phyloP scores from a whole-genome alignment of 1,140 invertebrate genomes.

The Stegodyphus dumicola region DNA sequence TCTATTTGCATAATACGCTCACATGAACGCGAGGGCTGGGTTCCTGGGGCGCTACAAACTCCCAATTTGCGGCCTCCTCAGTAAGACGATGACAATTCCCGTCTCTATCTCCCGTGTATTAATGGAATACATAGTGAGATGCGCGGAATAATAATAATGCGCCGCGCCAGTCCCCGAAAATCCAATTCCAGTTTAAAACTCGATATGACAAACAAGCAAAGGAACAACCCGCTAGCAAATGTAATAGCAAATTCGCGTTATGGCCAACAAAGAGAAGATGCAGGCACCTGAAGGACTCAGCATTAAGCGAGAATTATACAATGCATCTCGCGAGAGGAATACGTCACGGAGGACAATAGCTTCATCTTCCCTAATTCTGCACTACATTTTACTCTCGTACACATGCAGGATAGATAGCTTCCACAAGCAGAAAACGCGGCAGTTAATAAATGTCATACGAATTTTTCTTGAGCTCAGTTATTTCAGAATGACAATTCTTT shows the following conservation, averaged over 20 bases:
- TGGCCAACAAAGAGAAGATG: too few relatives aligned
- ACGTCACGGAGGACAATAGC: too few relatives aligned
- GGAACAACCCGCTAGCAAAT: not conserved
- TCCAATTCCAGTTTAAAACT: conserved; percentile 32
- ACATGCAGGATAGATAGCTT: too few relatives aligned
- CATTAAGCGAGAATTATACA: too few relatives aligned
- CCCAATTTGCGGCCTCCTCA: conserved; percentile 25
- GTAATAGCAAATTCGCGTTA: not conserved
- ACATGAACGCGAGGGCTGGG: not conserved
- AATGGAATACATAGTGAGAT: not conserved
- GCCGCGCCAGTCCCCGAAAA: not conserved
- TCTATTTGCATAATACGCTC: conserved; percentile 43
- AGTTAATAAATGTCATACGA: too few relatives aligned
- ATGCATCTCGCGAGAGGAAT: too few relatives aligned
- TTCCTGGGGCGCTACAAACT: conserved; percentile 29
- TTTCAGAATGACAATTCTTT: too few relatives aligned
- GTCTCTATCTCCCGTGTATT: not conserved
- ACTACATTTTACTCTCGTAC: too few relatives aligned
- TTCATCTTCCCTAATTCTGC: too few relatives aligned
- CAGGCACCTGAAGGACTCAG: too few relatives aligned
- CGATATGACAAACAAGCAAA: conserved; percentile 26
- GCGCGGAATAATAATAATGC: not conserved
- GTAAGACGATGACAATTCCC: not conserved
- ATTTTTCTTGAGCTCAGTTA: too few relatives aligned
- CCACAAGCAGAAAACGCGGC: too few relatives aligned